These are phyloP conservation scores for Calcarius lapponicus DNA, from an alignment of 2,797 vertebrate genomes.

Conservation along the genomic window DNA sequence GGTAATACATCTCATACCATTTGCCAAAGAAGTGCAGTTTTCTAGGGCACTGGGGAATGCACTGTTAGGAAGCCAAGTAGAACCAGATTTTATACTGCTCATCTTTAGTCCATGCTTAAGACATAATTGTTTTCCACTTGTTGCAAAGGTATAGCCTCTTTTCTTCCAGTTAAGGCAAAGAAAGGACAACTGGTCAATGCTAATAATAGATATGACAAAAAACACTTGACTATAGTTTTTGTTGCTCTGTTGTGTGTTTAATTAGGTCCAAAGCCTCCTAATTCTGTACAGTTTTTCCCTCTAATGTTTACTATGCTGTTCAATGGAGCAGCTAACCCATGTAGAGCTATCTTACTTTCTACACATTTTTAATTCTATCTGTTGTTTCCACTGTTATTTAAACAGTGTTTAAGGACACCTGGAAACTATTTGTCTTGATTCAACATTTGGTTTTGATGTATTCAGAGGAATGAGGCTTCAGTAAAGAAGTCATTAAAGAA, in stretches of 20 bases:
- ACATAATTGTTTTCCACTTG: not conserved
- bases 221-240: not conserved
- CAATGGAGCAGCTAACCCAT: not conserved
- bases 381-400: not conserved
- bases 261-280: not conserved
- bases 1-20: not conserved
- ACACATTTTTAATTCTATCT: not conserved
- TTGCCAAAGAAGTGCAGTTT: not conserved
- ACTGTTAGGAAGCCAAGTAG: not conserved
- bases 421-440: not conserved
- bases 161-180: not conserved
- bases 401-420: not conserved
- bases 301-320: not conserved
- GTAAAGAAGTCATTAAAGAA: not conserved
- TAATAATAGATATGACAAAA: not conserved
- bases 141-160: not conserved
- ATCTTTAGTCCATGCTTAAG: not conserved
- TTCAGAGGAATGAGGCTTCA: not conserved
- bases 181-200: not conserved
- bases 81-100: conserved; percentile 7
- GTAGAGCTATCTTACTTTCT: not conserved
- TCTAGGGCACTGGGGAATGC: not conserved
- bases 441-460: not conserved
- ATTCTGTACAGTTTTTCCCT: not conserved
- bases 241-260: not conserved